Evolutionary conservation across 2,888 invertebrate species (phyloP), one percentile per base, ranked within the genome.

Genomic region (Agonopterix arenella): DNA sequence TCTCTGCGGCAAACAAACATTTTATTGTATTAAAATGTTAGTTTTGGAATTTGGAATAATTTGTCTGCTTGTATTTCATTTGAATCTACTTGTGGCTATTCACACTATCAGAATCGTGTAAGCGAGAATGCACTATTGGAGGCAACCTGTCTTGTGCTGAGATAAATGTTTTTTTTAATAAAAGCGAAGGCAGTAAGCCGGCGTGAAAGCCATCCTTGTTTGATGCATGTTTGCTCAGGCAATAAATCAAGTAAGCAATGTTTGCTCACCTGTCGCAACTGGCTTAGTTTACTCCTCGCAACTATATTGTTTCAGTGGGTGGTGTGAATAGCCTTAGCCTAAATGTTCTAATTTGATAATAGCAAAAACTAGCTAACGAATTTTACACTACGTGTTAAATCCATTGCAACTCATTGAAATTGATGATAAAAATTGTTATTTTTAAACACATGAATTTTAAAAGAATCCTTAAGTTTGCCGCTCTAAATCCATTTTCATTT

Each of bases 1-100:
- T 82, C 73, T 86, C 86, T 85, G 86, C 69, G 68, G 82, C 83
- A 86, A 84, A 85, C 80, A 85, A 84, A 83, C 71, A 77, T 76
- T 76, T 76, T 73, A 63, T 64, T 68, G 58, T 56, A 69, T 80
- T 76, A 80, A 76, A 71, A 80, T 75, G 74, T 78, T 76, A 76
- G 74, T 76, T 68, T 62, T 28, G 28, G 57, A 53, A 53, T 53
- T 41, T 45, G 36, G 16, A 44, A 37, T 9, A 43, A 43, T n/a
- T 43, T 13, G 3, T 13, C 43, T 43, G 43, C n/a, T n/a, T 40
- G 43, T 43, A 11, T 43, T 43, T 40, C 10, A 40, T 40, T 28
- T 40, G 40, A n/a, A 9, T 40, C 40, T 40, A 40, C 40, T 40
- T 40, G 40, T 43, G 51, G 46, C 46, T 52, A 48, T 48, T 52